Conservation (phyloP, 2,797 vertebrate species). For the Enteromius argenteus region DNA sequence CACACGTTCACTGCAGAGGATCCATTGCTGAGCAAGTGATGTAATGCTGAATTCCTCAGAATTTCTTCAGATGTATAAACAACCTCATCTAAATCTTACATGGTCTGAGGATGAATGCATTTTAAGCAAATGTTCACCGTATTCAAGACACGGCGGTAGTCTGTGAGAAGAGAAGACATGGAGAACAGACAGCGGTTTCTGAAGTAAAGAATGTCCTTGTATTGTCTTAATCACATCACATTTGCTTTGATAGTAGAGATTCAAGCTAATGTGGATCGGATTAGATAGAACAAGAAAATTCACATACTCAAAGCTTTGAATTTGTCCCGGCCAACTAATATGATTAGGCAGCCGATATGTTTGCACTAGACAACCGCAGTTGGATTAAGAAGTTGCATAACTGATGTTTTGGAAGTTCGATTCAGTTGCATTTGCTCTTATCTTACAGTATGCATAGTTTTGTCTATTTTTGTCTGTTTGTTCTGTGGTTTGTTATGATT, state of each 20-base stretch:
- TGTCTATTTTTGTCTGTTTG: conserved; percentile 14
- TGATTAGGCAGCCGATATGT: background rate
- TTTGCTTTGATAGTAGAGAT: conserved; percentile 4
- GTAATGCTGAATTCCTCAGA: background rate
- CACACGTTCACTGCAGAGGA: background rate
- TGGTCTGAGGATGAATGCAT: background rate
- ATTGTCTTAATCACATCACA: background rate
- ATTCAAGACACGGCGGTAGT: background rate
- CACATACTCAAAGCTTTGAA: background rate
- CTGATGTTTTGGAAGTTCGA: background rate
- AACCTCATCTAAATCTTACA: background rate
- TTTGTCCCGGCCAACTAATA: background rate
- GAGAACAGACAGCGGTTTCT: background rate
- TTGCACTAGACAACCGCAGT: background rate
- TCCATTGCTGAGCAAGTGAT: background rate
- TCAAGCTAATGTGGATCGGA: background rate
- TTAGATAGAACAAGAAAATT: background rate
- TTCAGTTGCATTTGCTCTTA: conserved; percentile 9
- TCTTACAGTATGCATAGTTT: background rate
- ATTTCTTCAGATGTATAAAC: background rate
- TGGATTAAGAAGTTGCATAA: background rate
- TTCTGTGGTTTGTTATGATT: conserved; percentile 38
- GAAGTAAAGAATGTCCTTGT: conserved; percentile 3
- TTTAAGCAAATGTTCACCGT: background rate
- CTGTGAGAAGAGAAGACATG: background rate